Conservation (phyloP, 2,797 vertebrate species). For the Silurus lanzhouensis region DNA sequence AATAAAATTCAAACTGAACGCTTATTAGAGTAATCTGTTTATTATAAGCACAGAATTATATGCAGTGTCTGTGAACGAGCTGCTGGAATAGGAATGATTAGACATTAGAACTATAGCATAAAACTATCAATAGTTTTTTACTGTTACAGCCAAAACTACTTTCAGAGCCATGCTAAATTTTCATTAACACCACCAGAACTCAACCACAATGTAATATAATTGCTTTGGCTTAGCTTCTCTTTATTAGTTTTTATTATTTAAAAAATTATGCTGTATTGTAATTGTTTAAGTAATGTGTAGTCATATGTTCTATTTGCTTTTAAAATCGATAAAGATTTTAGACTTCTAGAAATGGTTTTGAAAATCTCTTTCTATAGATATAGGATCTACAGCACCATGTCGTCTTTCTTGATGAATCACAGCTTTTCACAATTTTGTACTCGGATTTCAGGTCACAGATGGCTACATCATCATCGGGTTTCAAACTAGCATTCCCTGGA, state of each 20-base stretch:
- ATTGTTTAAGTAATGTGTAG: not conserved
- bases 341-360: not conserved
- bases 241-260: not conserved
- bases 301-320: not conserved
- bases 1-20: no score
- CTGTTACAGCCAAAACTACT: no score
- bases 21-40: no score
- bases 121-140: no score
- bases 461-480: not conserved
- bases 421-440: not conserved
- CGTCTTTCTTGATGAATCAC: not conserved
- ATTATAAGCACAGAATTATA: no score
- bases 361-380: not conserved
- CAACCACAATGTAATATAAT: not conserved
- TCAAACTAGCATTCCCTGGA: not conserved
- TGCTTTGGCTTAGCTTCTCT: not conserved
- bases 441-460: not conserved
- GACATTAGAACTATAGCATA: no score
- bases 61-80: no score
- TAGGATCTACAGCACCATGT: not conserved
- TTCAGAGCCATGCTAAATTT: no score
- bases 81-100: no score
- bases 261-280: not conserved
- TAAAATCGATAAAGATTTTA: not conserved
- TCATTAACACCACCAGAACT: no score